phyloP scores from a whole-genome alignment of 2,797 vertebrate genomes.

The Iguana delicatissima region DNA sequence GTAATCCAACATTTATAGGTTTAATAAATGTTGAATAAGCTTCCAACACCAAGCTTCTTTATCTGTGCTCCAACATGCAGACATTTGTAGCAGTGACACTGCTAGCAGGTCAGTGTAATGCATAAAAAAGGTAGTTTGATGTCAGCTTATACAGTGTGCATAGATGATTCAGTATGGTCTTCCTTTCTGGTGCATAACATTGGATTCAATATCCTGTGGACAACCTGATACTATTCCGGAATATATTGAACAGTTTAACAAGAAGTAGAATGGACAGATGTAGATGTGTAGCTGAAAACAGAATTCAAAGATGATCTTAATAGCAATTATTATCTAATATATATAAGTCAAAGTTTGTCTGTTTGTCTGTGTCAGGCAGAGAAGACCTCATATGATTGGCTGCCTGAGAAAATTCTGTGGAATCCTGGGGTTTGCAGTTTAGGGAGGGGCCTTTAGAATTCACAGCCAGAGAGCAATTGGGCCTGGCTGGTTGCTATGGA shows the following conservation, averaged over 20 bases:
- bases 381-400: no score
- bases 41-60: neutral
- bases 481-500: no score
- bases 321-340: neutral
- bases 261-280: neutral
- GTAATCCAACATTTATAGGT: constrained; percentile 9
- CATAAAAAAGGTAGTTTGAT: neutral
- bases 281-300: neutral
- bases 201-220: neutral
- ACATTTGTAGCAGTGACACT: neutral
- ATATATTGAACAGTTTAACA: neutral
- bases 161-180: no score
- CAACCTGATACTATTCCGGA: neutral
- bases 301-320: neutral
- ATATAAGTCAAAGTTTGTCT: neutral
- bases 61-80: neutral
- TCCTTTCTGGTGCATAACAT: neutral
- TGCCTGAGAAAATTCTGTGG: no score
- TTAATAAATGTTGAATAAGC: constrained; percentile 12
- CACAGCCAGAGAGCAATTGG: no score
- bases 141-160: neutral
- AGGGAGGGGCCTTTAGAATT: no score
- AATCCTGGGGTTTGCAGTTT: no score
- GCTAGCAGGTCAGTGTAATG: neutral
- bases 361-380: no score